Evolutionary conservation across 2,113 vertebrate genomes (phyloP).

Genomic region (Platysteira castanea): DNA sequence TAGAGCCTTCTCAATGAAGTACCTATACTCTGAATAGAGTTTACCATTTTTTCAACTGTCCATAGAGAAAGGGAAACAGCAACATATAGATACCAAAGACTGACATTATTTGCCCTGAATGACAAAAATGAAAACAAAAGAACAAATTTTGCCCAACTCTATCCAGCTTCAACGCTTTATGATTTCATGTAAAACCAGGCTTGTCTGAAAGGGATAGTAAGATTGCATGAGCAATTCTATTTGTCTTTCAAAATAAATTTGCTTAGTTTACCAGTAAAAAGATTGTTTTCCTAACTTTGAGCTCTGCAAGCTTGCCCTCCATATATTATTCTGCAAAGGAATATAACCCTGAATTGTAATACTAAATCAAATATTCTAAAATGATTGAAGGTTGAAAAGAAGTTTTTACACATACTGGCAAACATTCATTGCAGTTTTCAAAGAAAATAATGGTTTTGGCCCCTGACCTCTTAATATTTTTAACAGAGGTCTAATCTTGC

Average conservation of each 20-base stretch:
- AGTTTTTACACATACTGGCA: slow-evolving; percentile 30
- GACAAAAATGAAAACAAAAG: no score
- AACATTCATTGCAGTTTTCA: slow-evolving; percentile 2
- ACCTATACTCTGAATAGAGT: background rate
- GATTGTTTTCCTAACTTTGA: slow-evolving; percentile 51
- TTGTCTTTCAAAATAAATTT: slow-evolving; percentile 6
- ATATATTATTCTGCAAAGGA: slow-evolving; percentile 45
- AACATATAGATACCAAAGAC: no score
- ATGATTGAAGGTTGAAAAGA: slow-evolving; percentile 48
- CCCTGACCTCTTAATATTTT: slow-evolving; percentile 13
- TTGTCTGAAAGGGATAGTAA: background rate
- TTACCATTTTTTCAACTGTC: background rate
- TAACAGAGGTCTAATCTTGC: slow-evolving; percentile 44
- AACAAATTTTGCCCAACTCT: no score
- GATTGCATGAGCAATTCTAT: background rate
- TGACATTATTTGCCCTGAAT: no score
- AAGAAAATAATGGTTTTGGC: slow-evolving; percentile 33
- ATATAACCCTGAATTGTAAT: slow-evolving; percentile 53
- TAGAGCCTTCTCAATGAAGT: background rate
- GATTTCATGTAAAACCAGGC: background rate
- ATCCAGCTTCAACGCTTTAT: no score
- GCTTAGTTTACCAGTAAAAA: background rate
- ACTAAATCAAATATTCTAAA: slow-evolving; percentile 51
- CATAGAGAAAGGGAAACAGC: no score
- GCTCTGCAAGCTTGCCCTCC: background rate